A percentile compares a stretch with the other conserved stretches of the same genome.
phyloP scores from a whole-genome alignment of 2,797 vertebrate species.

The Myotis pilosus region DNA sequence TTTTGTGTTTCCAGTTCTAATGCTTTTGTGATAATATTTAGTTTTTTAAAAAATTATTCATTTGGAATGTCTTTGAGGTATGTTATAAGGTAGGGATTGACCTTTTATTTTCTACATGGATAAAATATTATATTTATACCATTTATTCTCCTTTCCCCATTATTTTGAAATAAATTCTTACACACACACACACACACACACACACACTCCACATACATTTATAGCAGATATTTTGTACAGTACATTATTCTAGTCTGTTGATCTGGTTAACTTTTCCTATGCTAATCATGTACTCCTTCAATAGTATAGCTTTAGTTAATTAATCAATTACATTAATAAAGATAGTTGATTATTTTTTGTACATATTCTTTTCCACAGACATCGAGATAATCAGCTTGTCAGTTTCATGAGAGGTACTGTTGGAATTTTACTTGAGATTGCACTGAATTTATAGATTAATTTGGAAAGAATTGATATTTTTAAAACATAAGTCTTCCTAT shows the following conservation, averaged over 20 bases:
- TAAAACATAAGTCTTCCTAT: not conserved
- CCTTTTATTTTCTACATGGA: not conserved
- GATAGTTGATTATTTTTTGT: not conserved
- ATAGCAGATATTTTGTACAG: not conserved
- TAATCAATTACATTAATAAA: not conserved
- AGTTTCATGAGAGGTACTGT: not conserved
- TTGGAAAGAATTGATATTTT: not conserved
- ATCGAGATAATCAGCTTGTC: not conserved
- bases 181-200: not conserved
- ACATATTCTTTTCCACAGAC: not conserved
- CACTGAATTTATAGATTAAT: conserved; percentile 40
- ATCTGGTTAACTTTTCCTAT: not conserved
- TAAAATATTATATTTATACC: not conserved
- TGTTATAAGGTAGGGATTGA: not conserved
- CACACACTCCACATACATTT: not conserved
- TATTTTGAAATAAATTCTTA: conserved; percentile 22
- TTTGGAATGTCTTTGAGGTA: not conserved
- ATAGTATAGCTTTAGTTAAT: not conserved
- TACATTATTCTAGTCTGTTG: not conserved
- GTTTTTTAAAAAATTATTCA: not conserved
- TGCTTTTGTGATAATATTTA: conserved; percentile 16
- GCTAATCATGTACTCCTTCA: not conserved
- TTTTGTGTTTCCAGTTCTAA: conserved; percentile 2
- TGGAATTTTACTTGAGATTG: not conserved
- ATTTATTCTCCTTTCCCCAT: not conserved